Conservation (phyloP, 2,113 vertebrate species). For the Cettia cetti region DNA sequence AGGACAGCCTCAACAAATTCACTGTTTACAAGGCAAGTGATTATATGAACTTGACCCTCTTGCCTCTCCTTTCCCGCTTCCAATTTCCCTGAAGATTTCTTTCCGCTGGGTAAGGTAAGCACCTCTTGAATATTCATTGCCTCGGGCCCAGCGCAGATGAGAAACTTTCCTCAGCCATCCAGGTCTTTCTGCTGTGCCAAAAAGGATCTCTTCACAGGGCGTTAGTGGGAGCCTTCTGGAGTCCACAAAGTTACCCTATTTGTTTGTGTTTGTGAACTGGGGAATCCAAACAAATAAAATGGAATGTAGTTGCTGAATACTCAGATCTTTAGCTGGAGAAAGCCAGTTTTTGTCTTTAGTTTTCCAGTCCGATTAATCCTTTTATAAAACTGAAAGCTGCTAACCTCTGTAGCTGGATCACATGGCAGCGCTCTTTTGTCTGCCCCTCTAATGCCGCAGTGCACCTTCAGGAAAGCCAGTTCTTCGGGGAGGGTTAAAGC, state of each 20-base stretch:
- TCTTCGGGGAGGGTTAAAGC: neutral
- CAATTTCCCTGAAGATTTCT: constrained; percentile 32
- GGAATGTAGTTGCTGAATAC: constrained; percentile 48
- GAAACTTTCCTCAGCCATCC: neutral
- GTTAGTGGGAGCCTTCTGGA: neutral
- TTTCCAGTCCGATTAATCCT: constrained; percentile 83
- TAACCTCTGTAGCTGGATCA: constrained; percentile 75
- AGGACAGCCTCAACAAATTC: neutral
- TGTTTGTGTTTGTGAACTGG: constrained; percentile 16
- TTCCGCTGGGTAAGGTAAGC: constrained; percentile 54
- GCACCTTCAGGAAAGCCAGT: constrained; percentile 46
- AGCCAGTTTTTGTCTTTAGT: constrained; percentile 72
- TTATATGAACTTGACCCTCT: constrained; percentile 1
- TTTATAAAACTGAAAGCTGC: constrained; percentile 75
- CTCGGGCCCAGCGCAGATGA: neutral
- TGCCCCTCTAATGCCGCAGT: neutral
- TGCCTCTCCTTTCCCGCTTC: neutral
- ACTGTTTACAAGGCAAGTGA: neutral
- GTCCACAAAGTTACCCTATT: neutral
- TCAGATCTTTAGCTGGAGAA: constrained; percentile 67
- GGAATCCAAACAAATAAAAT: constrained; percentile 14
- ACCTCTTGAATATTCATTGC: constrained; percentile 24
- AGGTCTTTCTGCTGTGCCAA: neutral
- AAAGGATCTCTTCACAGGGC: neutral
- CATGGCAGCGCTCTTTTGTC: constrained; percentile 69